Evolutionary conservation across 2,888 invertebrate species (phyloP).

Genomic region (Serrognathus titanus): DNA sequence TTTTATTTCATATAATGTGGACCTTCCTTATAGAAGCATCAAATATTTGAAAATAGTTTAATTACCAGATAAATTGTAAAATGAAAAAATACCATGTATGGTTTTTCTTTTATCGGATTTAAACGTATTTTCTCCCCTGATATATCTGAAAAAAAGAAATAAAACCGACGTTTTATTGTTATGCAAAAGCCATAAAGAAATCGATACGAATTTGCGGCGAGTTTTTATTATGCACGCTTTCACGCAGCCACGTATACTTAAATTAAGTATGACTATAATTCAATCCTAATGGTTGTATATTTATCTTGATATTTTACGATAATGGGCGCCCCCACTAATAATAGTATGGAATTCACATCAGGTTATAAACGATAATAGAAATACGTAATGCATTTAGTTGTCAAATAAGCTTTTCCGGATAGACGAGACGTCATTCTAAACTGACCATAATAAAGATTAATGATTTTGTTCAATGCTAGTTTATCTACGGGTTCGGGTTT

Average conservation of each 20-base stretch:
- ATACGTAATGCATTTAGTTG: constrained; percentile 8
- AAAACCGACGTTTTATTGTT: background rate
- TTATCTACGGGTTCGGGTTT: background rate
- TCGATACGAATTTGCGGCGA: background rate
- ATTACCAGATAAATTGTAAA: no score
- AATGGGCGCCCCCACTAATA: background rate
- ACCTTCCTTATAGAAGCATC: no score
- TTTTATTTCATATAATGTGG: no score
- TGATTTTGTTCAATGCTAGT: constrained; percentile 14
- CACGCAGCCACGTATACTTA: background rate
- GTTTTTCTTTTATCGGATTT: background rate
- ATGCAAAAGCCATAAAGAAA: background rate
- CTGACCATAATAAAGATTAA: constrained; percentile 25
- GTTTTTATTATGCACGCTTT: background rate
- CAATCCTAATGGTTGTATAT: background rate
- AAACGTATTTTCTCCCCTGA: background rate
- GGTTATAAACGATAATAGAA: background rate
- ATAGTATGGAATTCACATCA: background rate
- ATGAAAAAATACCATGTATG: no score
- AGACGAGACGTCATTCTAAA: constrained; percentile 6
- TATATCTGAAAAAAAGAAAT: background rate
- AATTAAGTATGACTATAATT: background rate
- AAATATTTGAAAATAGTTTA: no score
- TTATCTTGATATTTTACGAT: background rate
- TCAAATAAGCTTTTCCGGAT: constrained; percentile 11